Conservation (phyloP, 2,888 invertebrate genomes). For the Megastigmus dorsalis region DNA sequence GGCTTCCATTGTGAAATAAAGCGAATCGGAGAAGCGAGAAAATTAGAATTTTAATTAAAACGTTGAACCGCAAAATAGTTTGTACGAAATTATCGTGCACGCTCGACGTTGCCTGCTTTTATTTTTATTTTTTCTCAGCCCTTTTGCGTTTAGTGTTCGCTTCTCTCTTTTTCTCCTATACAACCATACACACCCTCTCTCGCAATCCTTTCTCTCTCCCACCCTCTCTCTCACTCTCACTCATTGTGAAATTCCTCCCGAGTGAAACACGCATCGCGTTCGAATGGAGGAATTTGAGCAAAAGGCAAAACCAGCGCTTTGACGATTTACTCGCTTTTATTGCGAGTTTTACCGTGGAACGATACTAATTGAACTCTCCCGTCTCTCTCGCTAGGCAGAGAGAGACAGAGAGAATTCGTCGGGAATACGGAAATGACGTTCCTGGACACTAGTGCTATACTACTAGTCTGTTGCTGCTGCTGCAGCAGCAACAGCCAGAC, state of each 20-base stretch:
- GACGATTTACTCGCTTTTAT: conserved; percentile 59
- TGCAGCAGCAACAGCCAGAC: too few relatives aligned
- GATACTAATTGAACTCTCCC: conserved; percentile 61
- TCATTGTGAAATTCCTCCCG: conserved; percentile 40
- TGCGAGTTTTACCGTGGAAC: conserved; percentile 57
- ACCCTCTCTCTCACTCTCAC: neutral
- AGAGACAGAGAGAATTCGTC: conserved; percentile 42
- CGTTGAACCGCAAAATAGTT: conserved; percentile 46
- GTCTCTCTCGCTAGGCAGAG: too few relatives aligned
- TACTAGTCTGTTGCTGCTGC: neutral
- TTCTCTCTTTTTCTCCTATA: too few relatives aligned
- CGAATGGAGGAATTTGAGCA: conserved; percentile 54
- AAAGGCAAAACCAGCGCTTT: conserved; percentile 57
- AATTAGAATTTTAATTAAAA: conserved; percentile 54
- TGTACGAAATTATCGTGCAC: conserved; percentile 33
- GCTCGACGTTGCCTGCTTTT: neutral
- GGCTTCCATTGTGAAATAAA: conserved; percentile 23
- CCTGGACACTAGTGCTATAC: too few relatives aligned
- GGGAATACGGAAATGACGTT: conserved; percentile 33
- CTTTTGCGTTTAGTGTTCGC: neutral
- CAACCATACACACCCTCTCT: too few relatives aligned
- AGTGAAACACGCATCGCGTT: conserved; percentile 55
- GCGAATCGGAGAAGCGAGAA: conserved; percentile 6
- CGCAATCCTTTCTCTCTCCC: neutral
- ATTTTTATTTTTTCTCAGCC: neutral